Percentiles rank a stretch among this genome's conserved stretches.
Conservation (phyloP, 1,140 invertebrate species). For the Drosophila sp. region DNA sequence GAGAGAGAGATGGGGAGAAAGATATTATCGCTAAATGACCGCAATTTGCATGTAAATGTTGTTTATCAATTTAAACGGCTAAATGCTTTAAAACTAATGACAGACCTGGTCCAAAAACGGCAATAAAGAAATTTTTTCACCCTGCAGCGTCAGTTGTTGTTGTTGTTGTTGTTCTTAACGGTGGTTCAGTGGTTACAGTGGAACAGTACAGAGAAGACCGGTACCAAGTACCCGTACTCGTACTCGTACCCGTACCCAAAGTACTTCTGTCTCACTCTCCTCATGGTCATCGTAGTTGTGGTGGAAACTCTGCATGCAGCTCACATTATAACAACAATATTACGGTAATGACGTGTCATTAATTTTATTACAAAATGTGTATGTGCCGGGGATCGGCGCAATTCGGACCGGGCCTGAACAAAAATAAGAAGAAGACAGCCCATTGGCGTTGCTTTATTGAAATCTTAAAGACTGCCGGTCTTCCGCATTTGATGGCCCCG, state of each 20-base stretch:
- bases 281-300: background rate
- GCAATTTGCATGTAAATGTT: slow-evolving; percentile 83
- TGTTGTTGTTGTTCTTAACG: slow-evolving; percentile 37
- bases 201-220: slow-evolving; percentile 9
- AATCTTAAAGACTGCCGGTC: slow-evolving; percentile 75
- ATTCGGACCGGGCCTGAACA: background rate
- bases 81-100: slow-evolving; percentile 82
- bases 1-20: slow-evolving; percentile 10
- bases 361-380: slow-evolving; percentile 84
- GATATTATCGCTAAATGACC: slow-evolving; percentile 80
- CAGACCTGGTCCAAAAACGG: slow-evolving; percentile 68
- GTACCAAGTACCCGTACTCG: slow-evolving; percentile 19
- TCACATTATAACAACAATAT: slow-evolving; percentile 84
- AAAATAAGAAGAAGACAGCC: slow-evolving; percentile 10
- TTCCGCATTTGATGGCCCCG: slow-evolving; percentile 72
- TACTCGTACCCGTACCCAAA: too few species aligned
- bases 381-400: slow-evolving; percentile 41
- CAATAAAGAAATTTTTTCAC: slow-evolving; percentile 78
- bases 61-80: slow-evolving; percentile 83
- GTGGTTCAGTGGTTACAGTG: slow-evolving; percentile 22
- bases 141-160: slow-evolving; percentile 52
- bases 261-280: slow-evolving; percentile 30
- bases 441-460: slow-evolving; percentile 74
- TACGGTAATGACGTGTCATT: slow-evolving; percentile 84
- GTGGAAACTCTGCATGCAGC: slow-evolving; percentile 48